These are phyloP conservation scores for Spea bombifrons DNA, from an alignment of 2,113 vertebrate genomes.

Conservation along the genomic window DNA sequence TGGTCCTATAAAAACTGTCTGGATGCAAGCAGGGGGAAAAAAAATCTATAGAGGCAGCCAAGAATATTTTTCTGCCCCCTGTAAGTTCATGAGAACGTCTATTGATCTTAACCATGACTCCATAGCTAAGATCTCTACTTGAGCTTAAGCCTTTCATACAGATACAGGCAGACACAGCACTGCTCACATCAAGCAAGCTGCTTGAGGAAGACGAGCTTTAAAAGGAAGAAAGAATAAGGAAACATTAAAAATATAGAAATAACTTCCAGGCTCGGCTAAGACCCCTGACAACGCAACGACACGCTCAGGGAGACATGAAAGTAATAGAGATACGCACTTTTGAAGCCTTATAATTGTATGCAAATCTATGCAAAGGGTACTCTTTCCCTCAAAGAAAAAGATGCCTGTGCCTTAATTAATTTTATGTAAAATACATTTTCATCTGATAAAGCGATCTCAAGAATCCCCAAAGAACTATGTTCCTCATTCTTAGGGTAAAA, in stretches of 20 bases:
- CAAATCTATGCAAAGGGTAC: constrained; percentile 31
- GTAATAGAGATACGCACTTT: constrained; percentile 11
- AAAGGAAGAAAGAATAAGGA: background rate
- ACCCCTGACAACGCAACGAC: background rate
- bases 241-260: background rate
- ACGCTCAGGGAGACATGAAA: constrained; percentile 21
- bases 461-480: background rate
- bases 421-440: constrained; percentile 29
- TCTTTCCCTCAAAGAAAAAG: background rate
- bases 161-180: constrained; percentile 16
- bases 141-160: constrained; percentile 20
- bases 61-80: constrained; percentile 43
- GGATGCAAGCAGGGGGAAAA: background rate
- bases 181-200: constrained; percentile 20
- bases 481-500: background rate
- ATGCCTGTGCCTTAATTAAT: constrained; percentile 10
- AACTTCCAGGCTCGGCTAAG: constrained; percentile 12
- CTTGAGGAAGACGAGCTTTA: background rate
- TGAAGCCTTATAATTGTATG: constrained; percentile 28
- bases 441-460: constrained; percentile 12
- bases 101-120: constrained; percentile 41
- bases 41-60: constrained; percentile 37
- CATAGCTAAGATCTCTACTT: constrained; percentile 22
- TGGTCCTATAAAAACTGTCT: constrained; percentile 8
- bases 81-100: constrained; percentile 38